A percentile compares a stretch with the other conserved stretches of the same genome.
phyloP scores from a whole-genome alignment of 2,888 invertebrate species.

The Drosophila conformis region DNA sequence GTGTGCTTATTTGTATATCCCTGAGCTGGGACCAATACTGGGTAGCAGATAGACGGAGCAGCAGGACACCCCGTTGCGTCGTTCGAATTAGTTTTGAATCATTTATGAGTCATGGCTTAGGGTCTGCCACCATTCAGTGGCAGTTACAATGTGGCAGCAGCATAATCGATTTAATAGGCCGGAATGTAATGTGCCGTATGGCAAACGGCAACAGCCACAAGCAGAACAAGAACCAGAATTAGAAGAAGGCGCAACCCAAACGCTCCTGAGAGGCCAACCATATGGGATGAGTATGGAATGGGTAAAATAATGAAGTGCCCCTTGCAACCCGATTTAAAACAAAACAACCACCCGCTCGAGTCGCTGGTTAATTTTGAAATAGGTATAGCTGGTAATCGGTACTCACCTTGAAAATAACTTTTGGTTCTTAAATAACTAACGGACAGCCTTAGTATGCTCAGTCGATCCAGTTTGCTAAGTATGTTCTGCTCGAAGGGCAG shows the following conservation, averaged over 20 bases:
- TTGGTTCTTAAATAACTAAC: conserved; percentile 99
- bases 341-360: conserved; percentile 21
- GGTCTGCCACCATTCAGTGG: conserved; percentile 66
- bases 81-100: conserved; percentile 80
- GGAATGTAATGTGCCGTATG: conserved; percentile 71
- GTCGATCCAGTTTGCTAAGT: conserved; percentile 98
- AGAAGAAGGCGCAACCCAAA: conserved; percentile 9
- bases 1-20: conserved; percentile 28
- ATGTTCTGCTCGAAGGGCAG: conserved; percentile 99
- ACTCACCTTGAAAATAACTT: conserved; percentile 99
- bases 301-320: neutral
- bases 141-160: conserved; percentile 45
- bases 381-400: neutral
- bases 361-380: neutral
- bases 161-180: conserved; percentile 78
- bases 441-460: conserved; percentile 98
- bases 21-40: conserved; percentile 36
- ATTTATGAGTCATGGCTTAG: conserved; percentile 80
- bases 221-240: neutral
- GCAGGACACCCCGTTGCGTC: conserved; percentile 61
- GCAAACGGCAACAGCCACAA: conserved; percentile 17
- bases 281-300: conserved; percentile 42
- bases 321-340: conserved; percentile 5
- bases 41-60: conserved; percentile 28
- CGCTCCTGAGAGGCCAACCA: conserved; percentile 45